phyloP scores from a whole-genome alignment of 2,113 vertebrate species.

The Oostethus manadensis region DNA sequence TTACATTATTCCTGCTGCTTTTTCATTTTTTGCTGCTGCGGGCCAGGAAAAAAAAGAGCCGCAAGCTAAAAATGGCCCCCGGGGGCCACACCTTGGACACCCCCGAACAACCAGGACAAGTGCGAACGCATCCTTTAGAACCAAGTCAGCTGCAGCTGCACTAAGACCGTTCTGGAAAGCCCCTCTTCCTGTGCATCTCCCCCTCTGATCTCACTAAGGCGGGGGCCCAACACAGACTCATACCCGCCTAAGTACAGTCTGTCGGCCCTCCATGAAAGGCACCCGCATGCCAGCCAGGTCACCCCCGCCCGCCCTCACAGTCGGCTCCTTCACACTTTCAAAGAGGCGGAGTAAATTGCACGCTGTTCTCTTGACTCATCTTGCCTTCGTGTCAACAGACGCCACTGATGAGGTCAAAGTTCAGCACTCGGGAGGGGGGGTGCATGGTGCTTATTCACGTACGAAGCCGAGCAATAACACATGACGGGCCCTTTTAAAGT shows the following conservation, averaged over 20 bases:
- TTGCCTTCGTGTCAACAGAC: slow-evolving; percentile 7
- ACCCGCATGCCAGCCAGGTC: slow-evolving; percentile 7
- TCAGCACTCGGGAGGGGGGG: slow-evolving; percentile 1
- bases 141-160: neutral
- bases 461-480: no score
- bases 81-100: no score
- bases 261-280: slow-evolving; percentile 34
- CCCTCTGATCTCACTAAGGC: neutral
- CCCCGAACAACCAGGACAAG: no score
- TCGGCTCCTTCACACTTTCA: slow-evolving; percentile 17
- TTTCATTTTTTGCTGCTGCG: no score
- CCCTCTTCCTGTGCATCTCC: neutral
- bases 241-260: slow-evolving; percentile 24
- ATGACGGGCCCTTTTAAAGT: no score
- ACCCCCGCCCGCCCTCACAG: no score
- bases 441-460: neutral
- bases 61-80: no score
- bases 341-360: slow-evolving; percentile 38
- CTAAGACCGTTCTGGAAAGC: neutral
- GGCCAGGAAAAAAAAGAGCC: no score
- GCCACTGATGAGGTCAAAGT: slow-evolving; percentile 16
- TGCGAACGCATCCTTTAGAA: no score
- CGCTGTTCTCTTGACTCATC: slow-evolving; percentile 18
- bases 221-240: slow-evolving; percentile 13
- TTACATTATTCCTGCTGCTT: no score